These are phyloP conservation scores for Coecobrya sp. DNA, from an alignment of 2,888 invertebrate genomes.

Conservation along the genomic window DNA sequence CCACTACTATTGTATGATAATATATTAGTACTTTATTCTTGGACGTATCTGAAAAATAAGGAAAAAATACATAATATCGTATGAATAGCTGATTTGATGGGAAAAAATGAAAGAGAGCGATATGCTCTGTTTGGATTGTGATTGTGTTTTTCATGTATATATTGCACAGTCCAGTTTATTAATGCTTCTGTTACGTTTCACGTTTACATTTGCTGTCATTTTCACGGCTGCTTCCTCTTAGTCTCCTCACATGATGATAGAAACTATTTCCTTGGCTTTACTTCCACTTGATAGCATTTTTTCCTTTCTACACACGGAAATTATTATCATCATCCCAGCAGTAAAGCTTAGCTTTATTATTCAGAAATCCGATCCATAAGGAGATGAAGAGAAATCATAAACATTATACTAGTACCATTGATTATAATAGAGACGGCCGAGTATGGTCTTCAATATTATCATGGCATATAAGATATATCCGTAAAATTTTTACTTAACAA, in stretches of 20 bases:
- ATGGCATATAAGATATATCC: not conserved
- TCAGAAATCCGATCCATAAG: slow-evolving; percentile 29
- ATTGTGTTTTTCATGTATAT: slow-evolving; percentile 27
- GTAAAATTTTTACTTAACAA: slow-evolving; percentile 12
- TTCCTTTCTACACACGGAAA: slow-evolving; percentile 45
- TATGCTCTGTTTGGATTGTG: slow-evolving; percentile 7
- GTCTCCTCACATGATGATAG: not conserved
- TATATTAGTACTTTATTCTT: not conserved
- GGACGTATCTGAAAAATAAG: not conserved
- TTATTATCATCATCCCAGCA: slow-evolving; percentile 71
- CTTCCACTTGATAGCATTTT: not conserved
- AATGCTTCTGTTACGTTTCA: slow-evolving; percentile 36
- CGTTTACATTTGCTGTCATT: slow-evolving; percentile 19
- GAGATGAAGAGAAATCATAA: not conserved
- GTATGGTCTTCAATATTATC: not conserved
- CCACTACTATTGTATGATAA: not conserved
- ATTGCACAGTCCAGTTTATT: slow-evolving; percentile 28
- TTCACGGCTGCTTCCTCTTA: slow-evolving; percentile 13
- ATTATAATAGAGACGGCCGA: not conserved
- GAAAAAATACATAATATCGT: slow-evolving; percentile 31
- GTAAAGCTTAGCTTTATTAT: slow-evolving; percentile 56
- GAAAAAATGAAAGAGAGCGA: slow-evolving; percentile 45
- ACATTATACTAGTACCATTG: slow-evolving; percentile 16
- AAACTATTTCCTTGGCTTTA: not conserved
- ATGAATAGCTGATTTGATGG: slow-evolving; percentile 77